Base-by-base conservation (phyloP, 2,888 invertebrate genomes). In the Mesodorylaimus sp. region DNA sequence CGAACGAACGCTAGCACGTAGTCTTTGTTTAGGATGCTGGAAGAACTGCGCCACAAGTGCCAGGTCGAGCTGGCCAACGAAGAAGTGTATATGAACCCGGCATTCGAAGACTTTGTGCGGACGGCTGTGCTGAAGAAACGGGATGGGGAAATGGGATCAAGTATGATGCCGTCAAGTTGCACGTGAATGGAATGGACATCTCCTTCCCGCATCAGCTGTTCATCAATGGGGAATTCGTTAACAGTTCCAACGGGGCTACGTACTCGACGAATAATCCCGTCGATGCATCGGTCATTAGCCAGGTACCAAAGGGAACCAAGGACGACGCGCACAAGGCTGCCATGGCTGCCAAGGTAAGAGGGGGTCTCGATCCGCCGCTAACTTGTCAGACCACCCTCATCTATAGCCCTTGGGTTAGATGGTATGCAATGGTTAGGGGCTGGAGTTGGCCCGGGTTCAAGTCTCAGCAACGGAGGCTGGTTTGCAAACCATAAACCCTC, bases 21-120 rank as follows among this genome's bases (percentile, higher is more conserved):
- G n/a, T n/a, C n/a, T n/a, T n/a, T n/a, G n/a, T n/a, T 2, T 55
- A 75, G 85, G 59, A 66, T 93, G 47, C 80, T 93, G 0, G 93
- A 93, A 69, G 91, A 93, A 71, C 76, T 89, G 0, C 85, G 84
- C 2, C 23, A 86, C 54, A 72, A 79, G 32, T 75, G 81, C 7
- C 68, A 65, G n/a, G 69, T 88, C 1, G 78, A 79, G 46, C 64
- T 95, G 10, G 80, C 83, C 62, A 87, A 87, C 63, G 86, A 85
- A 61, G 82, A 86, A 58, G 80, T 93, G 0, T 93, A 87, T 66
- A 84, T 91, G 84, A 81, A 84, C 7, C 84, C 91, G 0, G 77
- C 78, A 0, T 88, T 91, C 62, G 75, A 76, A 44, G 86, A 89
- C 56, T 88, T 91, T 62, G 76, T 75, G 45, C 62, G 59, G 47